These are phyloP conservation scores for Netelia virgata DNA, from an alignment of 2,888 invertebrate species.

Conservation along the genomic window DNA sequence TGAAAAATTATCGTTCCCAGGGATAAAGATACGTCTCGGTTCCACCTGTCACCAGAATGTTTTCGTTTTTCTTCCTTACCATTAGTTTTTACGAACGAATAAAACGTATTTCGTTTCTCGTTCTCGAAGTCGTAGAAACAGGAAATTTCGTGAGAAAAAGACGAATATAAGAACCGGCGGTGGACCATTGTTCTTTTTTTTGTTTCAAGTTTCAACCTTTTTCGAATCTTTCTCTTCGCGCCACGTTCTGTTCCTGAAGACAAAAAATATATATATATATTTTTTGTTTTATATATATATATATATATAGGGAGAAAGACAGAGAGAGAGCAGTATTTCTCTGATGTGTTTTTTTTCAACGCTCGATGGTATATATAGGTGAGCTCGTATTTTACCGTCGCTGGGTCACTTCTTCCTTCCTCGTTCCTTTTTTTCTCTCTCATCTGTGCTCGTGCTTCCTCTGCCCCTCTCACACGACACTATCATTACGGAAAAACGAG, in stretches of 20 bases:
- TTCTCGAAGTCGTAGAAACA: conserved; percentile 47
- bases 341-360: conserved; percentile 31
- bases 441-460: conserved; percentile 20
- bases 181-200: neutral
- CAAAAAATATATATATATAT: neutral
- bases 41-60: conserved; percentile 66
- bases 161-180: conserved; percentile 9
- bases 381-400: conserved; percentile 40
- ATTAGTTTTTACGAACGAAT: neutral
- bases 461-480: conserved; percentile 64
- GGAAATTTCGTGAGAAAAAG: conserved; percentile 44
- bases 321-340: conserved; percentile 24
- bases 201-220: conserved; percentile 4
- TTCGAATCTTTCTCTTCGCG: conserved; percentile 22
- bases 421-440: conserved; percentile 68
- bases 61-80: conserved; percentile 15
- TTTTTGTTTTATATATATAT: too few species aligned
- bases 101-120: conserved; percentile 12
- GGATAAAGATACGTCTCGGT: conserved; percentile 68
- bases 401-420: conserved; percentile 37
- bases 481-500: conserved; percentile 80
- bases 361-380: conserved; percentile 53
- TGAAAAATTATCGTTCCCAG: conserved; percentile 40
- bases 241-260: conserved; percentile 11
- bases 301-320: too few species aligned